Conservation (phyloP, 1,140 invertebrate species). For the Parapsyche elsis region DNA sequence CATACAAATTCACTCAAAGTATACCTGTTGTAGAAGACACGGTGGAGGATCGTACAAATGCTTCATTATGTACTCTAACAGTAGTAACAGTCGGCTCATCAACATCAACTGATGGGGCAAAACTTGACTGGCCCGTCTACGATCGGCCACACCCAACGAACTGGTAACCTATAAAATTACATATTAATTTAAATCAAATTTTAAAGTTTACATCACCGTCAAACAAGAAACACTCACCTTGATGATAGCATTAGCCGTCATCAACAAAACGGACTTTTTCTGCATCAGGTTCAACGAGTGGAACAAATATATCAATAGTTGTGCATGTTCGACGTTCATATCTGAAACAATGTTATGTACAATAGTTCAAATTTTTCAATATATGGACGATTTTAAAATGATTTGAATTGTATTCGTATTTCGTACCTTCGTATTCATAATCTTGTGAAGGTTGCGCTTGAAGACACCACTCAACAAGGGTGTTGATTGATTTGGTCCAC, state of each 20-base stretch:
- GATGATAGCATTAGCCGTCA: conserved; percentile 72
- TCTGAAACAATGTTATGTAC: conserved; percentile 74
- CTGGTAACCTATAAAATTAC: conserved; percentile 82
- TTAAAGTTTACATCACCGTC: background rate
- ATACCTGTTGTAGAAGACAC: conserved; percentile 79
- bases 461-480: conserved; percentile 84
- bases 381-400: background rate
- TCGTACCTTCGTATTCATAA: conserved; percentile 76
- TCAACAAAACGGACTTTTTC: conserved; percentile 92
- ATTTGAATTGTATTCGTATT: background rate
- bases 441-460: conserved; percentile 67
- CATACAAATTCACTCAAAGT: background rate
- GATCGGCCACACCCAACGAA: conserved; percentile 81
- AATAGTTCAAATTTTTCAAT: background rate
- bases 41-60: conserved; percentile 91
- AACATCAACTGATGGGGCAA: conserved; percentile 78
- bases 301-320: conserved; percentile 92
- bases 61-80: conserved; percentile 96
- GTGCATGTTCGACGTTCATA: conserved; percentile 95
- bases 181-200: conserved; percentile 18
- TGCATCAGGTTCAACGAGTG: conserved; percentile 95
- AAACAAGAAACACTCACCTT: conserved; percentile 58
- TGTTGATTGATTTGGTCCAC: conserved; percentile 89
- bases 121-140: conserved; percentile 59
- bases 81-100: conserved; percentile 83